Evolutionary conservation across 2,113 vertebrate genomes (phyloP).

Genomic region (Mastomys natalensis): DNA sequence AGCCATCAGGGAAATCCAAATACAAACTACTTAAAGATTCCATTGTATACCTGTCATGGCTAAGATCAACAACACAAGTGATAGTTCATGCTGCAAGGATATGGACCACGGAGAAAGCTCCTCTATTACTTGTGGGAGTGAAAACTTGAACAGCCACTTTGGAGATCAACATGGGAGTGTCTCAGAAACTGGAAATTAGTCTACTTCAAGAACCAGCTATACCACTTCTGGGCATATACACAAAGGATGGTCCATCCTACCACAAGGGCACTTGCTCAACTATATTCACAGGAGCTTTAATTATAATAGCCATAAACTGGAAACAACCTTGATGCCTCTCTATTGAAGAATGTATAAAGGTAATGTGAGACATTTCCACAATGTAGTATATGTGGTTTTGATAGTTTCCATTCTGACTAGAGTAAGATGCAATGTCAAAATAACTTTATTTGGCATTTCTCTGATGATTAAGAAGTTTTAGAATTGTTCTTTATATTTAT

Average conservation of each 20-base stretch:
- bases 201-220: not conserved
- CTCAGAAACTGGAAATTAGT: not conserved
- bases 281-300: not conserved
- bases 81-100: not conserved
- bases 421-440: not conserved
- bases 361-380: not conserved
- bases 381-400: not conserved
- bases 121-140: not conserved
- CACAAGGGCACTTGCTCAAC: not conserved
- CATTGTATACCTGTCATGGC: not conserved
- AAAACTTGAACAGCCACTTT: not conserved
- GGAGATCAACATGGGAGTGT: no score
- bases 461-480: not conserved
- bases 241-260: not conserved
- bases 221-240: not conserved
- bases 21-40: not conserved
- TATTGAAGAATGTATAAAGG: not conserved
- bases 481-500: not conserved
- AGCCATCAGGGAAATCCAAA: not conserved
- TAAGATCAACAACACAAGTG: not conserved
- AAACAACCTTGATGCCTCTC: not conserved
- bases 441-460: not conserved
- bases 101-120: not conserved
- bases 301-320: not conserved
- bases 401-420: not conserved